Conservation (phyloP, 2,888 invertebrate genomes). For the Apamea crenata region DNA sequence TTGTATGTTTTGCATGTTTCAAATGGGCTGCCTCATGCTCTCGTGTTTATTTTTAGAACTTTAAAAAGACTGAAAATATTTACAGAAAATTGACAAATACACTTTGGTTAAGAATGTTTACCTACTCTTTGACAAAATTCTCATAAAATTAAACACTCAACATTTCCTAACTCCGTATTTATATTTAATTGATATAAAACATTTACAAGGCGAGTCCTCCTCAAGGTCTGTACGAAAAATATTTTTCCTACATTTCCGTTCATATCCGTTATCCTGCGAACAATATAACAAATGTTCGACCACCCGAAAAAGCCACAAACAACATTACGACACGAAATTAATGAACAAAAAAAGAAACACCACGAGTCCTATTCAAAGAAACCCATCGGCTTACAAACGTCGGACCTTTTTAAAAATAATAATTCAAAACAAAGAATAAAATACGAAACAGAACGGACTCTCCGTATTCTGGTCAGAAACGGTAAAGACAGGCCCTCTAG, state of each 20-base stretch:
- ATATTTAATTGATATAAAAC: constrained; percentile 37
- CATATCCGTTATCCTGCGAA: constrained; percentile 34
- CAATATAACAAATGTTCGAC: constrained; percentile 58
- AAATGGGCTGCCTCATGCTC: not conserved
- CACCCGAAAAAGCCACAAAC: constrained; percentile 61
- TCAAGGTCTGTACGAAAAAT: constrained; percentile 35
- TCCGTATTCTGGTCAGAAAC: constrained; percentile 74
- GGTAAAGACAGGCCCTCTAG: constrained; percentile 76
- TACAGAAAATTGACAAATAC: not conserved
- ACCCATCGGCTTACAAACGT: constrained; percentile 57
- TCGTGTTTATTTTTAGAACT: not conserved
- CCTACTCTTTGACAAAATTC: not conserved
- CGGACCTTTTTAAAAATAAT: constrained; percentile 60
- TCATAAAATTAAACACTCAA: not conserved
- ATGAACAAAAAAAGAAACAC: constrained; percentile 62
- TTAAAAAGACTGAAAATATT: not conserved
- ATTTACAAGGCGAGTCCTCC: constrained; percentile 10
- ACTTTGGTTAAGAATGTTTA: not conserved
- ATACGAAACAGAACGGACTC: constrained; percentile 53
- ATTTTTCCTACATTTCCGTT: constrained; percentile 32
- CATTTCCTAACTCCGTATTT: constrained; percentile 3
- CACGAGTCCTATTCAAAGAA: constrained; percentile 48
- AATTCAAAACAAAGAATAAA: constrained; percentile 57
- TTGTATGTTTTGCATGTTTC: not conserved
- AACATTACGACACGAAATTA: constrained; percentile 61